A percentile compares a stretch with the other conserved stretches of the same genome.
Conservation (phyloP, 1,140 invertebrate species). For the Rhyacophila brunnea region DNA sequence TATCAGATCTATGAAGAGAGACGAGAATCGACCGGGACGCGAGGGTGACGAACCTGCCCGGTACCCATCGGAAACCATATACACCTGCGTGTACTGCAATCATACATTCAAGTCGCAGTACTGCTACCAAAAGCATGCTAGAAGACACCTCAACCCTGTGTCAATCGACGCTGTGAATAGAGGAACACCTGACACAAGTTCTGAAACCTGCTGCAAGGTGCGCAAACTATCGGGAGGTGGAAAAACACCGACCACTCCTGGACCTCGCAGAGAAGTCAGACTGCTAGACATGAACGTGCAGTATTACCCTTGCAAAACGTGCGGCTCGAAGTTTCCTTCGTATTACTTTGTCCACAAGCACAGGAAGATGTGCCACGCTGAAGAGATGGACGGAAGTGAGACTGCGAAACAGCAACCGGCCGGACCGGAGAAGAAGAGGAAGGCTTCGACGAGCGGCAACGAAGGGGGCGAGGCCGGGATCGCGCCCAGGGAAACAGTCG, state of each 20-base stretch:
- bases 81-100: conserved; percentile 74
- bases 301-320: conserved; percentile 90
- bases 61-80: conserved; percentile 45
- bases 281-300: conserved; percentile 79
- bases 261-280: conserved; percentile 56
- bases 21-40: conserved; percentile 31
- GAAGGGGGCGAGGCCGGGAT: neutral
- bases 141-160: conserved; percentile 30
- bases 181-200: neutral
- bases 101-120: conserved; percentile 81
- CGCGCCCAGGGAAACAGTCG: neutral
- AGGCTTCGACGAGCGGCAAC: neutral
- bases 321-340: conserved; percentile 87
- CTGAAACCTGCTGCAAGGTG: conserved; percentile 2
- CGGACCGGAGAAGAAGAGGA: neutral
- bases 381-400: conserved; percentile 48
- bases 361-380: conserved; percentile 77
- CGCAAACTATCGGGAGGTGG: conserved; percentile 8
- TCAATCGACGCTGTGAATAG: conserved; percentile 24
- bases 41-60: conserved; percentile 19
- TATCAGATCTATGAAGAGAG: conserved; percentile 42
- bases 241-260: conserved; percentile 2
- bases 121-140: conserved; percentile 77
- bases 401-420: neutral
- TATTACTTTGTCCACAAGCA: conserved; percentile 94